Conservation (phyloP, 1,140 invertebrate species). For the Caenorhabditis brenneri region DNA sequence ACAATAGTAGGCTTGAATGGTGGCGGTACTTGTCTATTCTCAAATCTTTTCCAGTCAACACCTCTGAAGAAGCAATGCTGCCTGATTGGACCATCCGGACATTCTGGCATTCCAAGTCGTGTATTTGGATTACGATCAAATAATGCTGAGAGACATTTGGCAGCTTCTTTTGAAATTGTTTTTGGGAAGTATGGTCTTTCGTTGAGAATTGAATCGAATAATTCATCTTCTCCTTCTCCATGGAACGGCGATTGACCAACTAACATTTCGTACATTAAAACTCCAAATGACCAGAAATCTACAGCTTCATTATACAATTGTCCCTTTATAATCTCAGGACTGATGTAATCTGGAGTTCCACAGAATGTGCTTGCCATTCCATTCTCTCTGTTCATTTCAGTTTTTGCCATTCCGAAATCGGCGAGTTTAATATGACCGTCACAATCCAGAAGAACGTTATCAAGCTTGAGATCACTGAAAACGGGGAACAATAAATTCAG, state of each 20-base stretch:
- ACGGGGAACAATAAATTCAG: constrained; percentile 71
- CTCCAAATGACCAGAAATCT: constrained; percentile 94
- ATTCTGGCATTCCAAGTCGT: constrained; percentile 85
- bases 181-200: constrained; percentile 98
- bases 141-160: constrained; percentile 94
- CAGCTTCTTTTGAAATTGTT: constrained; percentile 93
- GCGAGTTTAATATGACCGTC: constrained; percentile 98
- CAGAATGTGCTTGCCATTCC: constrained; percentile 72
- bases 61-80: constrained; percentile 93
- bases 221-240: constrained; percentile 97
- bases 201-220: constrained; percentile 96
- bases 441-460: constrained; percentile 95
- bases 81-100: constrained; percentile 83
- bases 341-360: constrained; percentile 96
- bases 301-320: constrained; percentile 95
- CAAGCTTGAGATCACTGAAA: constrained; percentile 91
- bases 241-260: constrained; percentile 93
- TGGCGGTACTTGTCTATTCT: constrained; percentile 86
- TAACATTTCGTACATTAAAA: constrained; percentile 75
- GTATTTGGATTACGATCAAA: constrained; percentile 97
- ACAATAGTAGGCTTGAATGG: constrained; percentile 98
- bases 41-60: constrained; percentile 93
- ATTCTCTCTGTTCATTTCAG: constrained; percentile 70
- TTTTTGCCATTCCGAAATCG: constrained; percentile 91
- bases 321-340: constrained; percentile 93